These are phyloP conservation scores for Megalops atlanticus DNA, from an alignment of 2,113 vertebrate species.

Conservation along the genomic window DNA sequence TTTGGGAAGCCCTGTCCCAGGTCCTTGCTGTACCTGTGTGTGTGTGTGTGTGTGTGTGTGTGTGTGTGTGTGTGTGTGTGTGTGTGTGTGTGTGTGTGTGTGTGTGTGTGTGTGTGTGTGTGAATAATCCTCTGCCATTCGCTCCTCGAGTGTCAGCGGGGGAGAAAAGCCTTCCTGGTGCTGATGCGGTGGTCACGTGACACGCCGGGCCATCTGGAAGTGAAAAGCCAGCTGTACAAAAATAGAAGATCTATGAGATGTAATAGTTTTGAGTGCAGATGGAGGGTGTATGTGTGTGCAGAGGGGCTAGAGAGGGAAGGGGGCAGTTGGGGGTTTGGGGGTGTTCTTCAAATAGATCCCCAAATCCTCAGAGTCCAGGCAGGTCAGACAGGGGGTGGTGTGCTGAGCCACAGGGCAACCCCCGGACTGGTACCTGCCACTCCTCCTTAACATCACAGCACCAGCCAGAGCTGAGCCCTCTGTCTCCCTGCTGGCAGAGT, in stretches of 20 bases:
- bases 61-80: no score
- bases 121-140: no score
- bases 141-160: no score
- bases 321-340: neutral
- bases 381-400: neutral
- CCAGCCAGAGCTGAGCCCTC: neutral
- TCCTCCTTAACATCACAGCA: neutral
- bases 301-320: neutral
- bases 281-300: neutral
- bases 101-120: no score
- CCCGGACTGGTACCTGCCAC: slow-evolving; percentile 12
- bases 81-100: no score
- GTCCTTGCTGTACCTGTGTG: no score
- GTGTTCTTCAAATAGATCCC: neutral
- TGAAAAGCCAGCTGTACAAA: neutral
- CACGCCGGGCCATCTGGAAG: neutral
- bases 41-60: no score
- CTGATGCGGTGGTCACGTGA: no score
- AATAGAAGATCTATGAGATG: neutral
- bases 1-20: no score
- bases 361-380: neutral
- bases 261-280: slow-evolving; percentile 17
- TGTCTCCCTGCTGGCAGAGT: neutral
- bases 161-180: no score
- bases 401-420: neutral